phyloP scores from a whole-genome alignment of 2,797 vertebrate species.

The Thalassophryne amazonica region DNA sequence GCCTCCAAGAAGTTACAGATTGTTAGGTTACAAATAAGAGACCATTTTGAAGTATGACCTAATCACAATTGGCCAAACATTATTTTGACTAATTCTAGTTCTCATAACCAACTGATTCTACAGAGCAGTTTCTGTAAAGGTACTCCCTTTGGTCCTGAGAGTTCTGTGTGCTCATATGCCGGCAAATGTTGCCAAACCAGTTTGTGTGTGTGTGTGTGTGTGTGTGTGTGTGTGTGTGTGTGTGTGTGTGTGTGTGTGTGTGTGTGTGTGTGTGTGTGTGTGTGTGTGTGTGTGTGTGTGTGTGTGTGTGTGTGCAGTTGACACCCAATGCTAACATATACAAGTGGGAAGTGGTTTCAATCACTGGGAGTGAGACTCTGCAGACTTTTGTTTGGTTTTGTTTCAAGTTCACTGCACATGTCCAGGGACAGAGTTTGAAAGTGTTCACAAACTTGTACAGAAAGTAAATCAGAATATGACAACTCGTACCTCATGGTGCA shows the following conservation, averaged over 20 bases:
- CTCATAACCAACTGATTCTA: not conserved
- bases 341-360: conserved; percentile 39
- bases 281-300: not conserved
- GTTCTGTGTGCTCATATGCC: conserved; percentile 5
- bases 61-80: too few species aligned
- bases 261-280: conserved; percentile 24
- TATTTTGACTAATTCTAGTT: not conserved
- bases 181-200: conserved; percentile 65
- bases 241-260: conserved; percentile 48
- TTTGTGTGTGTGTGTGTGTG: conserved; percentile 32
- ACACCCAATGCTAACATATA: conserved; percentile 60
- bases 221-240: conserved; percentile 36
- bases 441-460: not conserved
- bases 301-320: not conserved
- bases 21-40: too few species aligned
- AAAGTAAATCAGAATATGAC: conserved; percentile 49
- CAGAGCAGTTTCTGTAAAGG: not conserved
- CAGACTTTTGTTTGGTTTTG: conserved; percentile 13
- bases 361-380: conserved; percentile 31
- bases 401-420: conserved; percentile 13
- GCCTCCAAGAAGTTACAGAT: too few species aligned
- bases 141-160: not conserved
- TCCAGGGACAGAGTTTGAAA: not conserved
- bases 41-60: too few species aligned
- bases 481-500: conserved; percentile 40